Percentiles rank a stretch among this genome's conserved stretches.
Conservation (phyloP, 2,797 vertebrate genomes). For the Coregonus ussuriensis region DNA sequence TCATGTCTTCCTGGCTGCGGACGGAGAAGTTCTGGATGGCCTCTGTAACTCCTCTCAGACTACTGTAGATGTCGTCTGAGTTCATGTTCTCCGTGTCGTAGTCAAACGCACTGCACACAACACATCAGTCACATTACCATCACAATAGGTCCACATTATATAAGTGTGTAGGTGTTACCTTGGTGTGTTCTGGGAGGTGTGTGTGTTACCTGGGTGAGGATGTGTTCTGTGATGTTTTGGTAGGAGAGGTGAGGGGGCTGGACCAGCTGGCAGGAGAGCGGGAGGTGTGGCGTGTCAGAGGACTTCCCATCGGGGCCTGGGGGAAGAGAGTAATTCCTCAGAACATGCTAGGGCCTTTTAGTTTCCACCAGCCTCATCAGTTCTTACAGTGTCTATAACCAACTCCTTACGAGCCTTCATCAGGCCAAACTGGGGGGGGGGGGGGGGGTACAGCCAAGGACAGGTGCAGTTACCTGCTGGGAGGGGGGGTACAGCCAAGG, state of each 20-base stretch:
- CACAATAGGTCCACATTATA: no score
- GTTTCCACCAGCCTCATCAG: no score
- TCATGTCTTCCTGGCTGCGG: conserved; percentile 98
- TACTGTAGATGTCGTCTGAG: conserved; percentile 98
- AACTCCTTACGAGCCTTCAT: no score
- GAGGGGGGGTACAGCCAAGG: no score
- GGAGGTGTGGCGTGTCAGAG: conserved; percentile 87
- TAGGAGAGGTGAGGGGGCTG: conserved; percentile 94
- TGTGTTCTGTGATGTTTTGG: conserved; percentile 91
- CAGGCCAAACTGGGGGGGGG: no score
- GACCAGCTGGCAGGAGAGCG: conserved; percentile 93
- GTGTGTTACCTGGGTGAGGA: conserved; percentile 77
- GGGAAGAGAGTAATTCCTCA: background rate
- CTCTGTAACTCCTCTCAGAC: conserved; percentile 93
- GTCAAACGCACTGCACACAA: conserved; percentile 87
- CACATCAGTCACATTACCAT: background rate
- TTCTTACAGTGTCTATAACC: no score
- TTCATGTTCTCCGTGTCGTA: conserved; percentile 99
- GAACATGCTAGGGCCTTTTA: no score
- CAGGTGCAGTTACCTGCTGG: no score
- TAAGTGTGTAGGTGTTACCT: no score
- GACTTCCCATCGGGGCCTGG: conserved; percentile 88
- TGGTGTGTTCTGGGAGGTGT: no score
- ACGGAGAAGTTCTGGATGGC: conserved; percentile 98
- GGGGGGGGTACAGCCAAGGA: no score